Percentiles rank a stretch among this genome's conserved stretches.
Evolutionary conservation across 2,113 vertebrate species (phyloP).

Genomic region (Orthonyx spaldingii): DNA sequence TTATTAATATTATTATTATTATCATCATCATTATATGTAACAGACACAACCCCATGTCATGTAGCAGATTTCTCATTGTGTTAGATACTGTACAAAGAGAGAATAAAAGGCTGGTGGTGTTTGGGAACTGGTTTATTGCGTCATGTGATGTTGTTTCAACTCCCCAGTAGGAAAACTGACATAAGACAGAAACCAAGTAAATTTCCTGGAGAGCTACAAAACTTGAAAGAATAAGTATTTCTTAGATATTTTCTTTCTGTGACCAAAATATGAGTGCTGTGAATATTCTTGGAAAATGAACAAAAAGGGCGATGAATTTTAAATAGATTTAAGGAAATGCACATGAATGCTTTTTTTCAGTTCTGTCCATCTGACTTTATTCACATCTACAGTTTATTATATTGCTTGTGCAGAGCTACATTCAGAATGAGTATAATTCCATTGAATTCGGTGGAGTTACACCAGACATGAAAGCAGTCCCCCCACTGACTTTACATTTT

Average conservation of each 20-base stretch:
- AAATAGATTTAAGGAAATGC: neutral
- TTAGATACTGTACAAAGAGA: neutral
- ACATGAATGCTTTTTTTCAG: neutral
- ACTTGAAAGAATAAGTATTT: neutral
- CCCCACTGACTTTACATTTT: constrained; percentile 17
- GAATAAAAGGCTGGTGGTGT: neutral
- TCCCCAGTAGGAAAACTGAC: neutral
- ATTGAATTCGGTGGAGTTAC: neutral
- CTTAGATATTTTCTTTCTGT: neutral
- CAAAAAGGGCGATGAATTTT: neutral
- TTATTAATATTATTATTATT: neutral
- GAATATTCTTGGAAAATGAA: neutral
- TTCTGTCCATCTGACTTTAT: neutral
- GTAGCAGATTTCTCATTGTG: neutral
- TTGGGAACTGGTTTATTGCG: neutral
- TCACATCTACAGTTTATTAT: neutral
- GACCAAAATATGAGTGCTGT: neutral
- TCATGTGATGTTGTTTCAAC: neutral
- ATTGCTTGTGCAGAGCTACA: neutral
- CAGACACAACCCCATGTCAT: neutral
- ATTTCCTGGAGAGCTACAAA: neutral
- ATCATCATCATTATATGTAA: neutral
- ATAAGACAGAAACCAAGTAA: neutral
- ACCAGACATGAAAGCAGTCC: constrained; percentile 16
- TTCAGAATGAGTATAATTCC: neutral